Percentiles rank a stretch among this genome's conserved stretches.
Conservation (phyloP, 2,888 invertebrate genomes). For the Caenorhabditis uteleia region DNA sequence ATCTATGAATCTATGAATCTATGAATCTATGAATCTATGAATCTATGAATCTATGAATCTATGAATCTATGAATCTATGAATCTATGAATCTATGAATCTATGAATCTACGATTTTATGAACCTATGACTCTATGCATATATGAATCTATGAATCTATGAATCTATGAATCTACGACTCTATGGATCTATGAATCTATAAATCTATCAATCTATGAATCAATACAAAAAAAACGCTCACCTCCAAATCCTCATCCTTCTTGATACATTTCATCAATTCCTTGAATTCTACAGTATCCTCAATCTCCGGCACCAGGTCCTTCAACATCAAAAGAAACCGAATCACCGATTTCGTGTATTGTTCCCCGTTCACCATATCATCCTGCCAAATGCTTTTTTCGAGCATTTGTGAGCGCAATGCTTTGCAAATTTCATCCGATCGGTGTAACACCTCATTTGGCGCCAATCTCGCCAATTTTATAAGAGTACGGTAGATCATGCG, state of each 20-base stretch:
- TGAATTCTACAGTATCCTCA: constrained; percentile 42
- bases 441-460: constrained; percentile 78
- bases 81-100: no score
- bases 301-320: constrained; percentile 37
- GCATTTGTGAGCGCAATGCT: constrained; percentile 77
- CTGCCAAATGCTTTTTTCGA: constrained; percentile 92
- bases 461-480: constrained; percentile 87
- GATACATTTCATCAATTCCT: constrained; percentile 37
- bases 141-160: no score
- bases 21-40: no score
- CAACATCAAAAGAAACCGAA: constrained; percentile 82
- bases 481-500: constrained; percentile 99
- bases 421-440: constrained; percentile 93
- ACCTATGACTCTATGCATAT: no score
- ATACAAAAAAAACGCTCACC: no score
- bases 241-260: constrained; percentile 24
- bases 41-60: no score
- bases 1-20: no score
- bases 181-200: no score
- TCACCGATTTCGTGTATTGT: constrained; percentile 92
- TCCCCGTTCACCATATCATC: constrained; percentile 99
- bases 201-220: no score
- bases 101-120: no score
- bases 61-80: no score
- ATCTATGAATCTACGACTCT: no score